These are phyloP conservation scores for Drosophila sp. DNA, from an alignment of 1,140 invertebrate species.

Conservation along the genomic window DNA sequence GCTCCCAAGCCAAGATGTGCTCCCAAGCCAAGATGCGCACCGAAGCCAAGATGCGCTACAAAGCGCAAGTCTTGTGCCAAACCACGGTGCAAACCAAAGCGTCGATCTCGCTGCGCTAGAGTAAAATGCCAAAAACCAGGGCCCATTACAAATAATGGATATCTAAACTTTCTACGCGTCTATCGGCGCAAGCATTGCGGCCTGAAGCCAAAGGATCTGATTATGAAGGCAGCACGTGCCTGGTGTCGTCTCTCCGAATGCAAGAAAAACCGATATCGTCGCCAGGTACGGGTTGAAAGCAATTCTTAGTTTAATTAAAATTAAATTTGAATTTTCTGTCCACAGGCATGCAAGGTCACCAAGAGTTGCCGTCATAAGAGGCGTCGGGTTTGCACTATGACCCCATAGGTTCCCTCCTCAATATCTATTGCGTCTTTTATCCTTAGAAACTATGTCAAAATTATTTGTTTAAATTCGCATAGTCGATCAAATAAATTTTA, in stretches of 20 bases:
- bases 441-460: too few species aligned
- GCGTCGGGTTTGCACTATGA: neutral
- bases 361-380: conserved; percentile 7
- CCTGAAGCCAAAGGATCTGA: conserved; percentile 18
- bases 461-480: too few species aligned
- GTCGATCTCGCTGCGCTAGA: neutral
- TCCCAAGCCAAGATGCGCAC: neutral
- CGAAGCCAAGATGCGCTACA: conserved; percentile 5
- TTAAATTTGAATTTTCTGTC: too few species aligned
- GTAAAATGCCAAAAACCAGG: conserved; percentile 1
- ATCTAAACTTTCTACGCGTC: conserved; percentile 31
- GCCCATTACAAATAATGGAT: conserved; percentile 25
- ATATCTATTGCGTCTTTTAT: too few species aligned
- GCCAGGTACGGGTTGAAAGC: neutral
- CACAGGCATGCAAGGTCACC: conserved; percentile 23
- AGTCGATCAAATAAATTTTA: too few species aligned
- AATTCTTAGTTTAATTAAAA: neutral
- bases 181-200: conserved; percentile 23
- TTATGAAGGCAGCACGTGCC: conserved; percentile 26
- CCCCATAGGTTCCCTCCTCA: neutral
- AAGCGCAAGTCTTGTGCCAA: neutral
- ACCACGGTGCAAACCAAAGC: neutral
- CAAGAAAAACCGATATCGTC: conserved; percentile 23
- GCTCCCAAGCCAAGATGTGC: neutral
- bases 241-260: conserved; percentile 23